A percentile compares a stretch with the other conserved stretches of the same genome.
Evolutionary conservation across 1,140 invertebrate species (phyloP).

Genomic region (Drusus annulatus): DNA sequence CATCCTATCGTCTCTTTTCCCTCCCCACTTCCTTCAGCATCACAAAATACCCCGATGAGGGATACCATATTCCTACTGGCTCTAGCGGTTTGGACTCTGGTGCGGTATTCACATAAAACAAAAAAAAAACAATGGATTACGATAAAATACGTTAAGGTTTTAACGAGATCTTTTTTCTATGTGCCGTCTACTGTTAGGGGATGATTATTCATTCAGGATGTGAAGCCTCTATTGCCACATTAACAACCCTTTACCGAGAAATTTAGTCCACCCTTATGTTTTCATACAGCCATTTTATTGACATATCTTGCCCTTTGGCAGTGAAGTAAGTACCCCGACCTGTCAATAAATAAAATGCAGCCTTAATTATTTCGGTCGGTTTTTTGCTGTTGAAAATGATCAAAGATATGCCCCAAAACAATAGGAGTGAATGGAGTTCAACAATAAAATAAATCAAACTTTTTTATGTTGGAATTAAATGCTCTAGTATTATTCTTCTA

Average conservation of each 20-base stretch:
- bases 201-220: background rate
- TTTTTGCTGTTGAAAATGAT: background rate
- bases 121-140: no score
- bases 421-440: background rate
- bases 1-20: no score
- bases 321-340: conserved; percentile 49
- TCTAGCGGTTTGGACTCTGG: no score
- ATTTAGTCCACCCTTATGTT: conserved; percentile 55
- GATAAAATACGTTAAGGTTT: no score
- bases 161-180: background rate
- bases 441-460: no score
- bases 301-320: conserved; percentile 53
- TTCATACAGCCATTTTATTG: conserved; percentile 55
- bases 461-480: no score
- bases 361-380: conserved; percentile 33
- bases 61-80: no score
- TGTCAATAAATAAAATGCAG: conserved; percentile 58
- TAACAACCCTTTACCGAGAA: conserved; percentile 52
- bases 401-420: background rate
- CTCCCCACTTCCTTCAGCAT: no score
- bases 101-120: no score
- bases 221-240: background rate
- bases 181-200: background rate
- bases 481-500: no score
- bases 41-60: no score